Percentiles rank a stretch among this genome's conserved stretches.
phyloP scores from a whole-genome alignment of 1,140 invertebrate genomes.

The Dufourea novaeangliae region DNA sequence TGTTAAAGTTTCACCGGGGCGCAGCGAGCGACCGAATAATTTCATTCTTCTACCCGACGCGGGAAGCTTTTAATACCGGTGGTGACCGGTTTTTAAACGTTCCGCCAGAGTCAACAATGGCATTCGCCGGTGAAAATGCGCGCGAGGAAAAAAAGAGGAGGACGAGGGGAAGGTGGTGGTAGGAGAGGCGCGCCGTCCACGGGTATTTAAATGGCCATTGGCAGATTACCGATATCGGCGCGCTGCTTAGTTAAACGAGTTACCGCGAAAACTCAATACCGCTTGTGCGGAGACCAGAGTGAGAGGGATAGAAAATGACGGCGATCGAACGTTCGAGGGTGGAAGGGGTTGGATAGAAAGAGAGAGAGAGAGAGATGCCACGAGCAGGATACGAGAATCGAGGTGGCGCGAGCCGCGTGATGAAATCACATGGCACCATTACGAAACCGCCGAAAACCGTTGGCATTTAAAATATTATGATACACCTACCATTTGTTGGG shows the following conservation, averaged over 20 bases:
- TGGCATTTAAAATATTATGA: slow-evolving; percentile 37
- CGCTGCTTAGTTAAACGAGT: slow-evolving; percentile 71
- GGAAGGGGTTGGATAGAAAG: slow-evolving; percentile 25
- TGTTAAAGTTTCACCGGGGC: slow-evolving; percentile 48
- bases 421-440: slow-evolving; percentile 58
- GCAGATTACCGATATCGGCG: slow-evolving; percentile 69
- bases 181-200: slow-evolving; percentile 48
- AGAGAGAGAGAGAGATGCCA: slow-evolving; percentile 33
- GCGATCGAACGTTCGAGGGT: too few relatives aligned
- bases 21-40: slow-evolving; percentile 57
- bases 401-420: slow-evolving; percentile 49
- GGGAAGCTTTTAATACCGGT: slow-evolving; percentile 64
- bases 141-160: slow-evolving; percentile 56
- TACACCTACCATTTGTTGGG: slow-evolving; percentile 3
- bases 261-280: slow-evolving; percentile 71
- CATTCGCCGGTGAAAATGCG: slow-evolving; percentile 66
- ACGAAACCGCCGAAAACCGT: slow-evolving; percentile 44
- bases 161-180: too few relatives aligned
- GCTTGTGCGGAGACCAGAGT: slow-evolving; percentile 60
- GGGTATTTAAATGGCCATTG: slow-evolving; percentile 70
- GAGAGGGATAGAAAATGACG: slow-evolving; percentile 13
- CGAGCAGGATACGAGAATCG: slow-evolving; percentile 15
- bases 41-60: slow-evolving; percentile 56
- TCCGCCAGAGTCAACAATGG: slow-evolving; percentile 63
- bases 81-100: slow-evolving; percentile 66